Percentiles rank a stretch among this genome's conserved stretches.
phyloP scores from a whole-genome alignment of 1,140 invertebrate species.

The Andricus grossulariae region DNA sequence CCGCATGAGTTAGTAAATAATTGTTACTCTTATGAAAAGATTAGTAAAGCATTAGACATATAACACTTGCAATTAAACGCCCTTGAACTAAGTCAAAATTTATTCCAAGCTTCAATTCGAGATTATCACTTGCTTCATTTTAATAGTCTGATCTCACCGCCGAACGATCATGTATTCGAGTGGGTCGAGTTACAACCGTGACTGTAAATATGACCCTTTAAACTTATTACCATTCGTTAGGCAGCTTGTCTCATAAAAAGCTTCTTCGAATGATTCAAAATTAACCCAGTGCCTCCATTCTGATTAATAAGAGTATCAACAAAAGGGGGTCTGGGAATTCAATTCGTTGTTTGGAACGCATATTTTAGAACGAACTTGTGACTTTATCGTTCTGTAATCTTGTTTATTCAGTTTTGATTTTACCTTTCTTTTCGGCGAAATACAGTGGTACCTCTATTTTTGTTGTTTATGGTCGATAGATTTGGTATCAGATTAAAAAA shows the following conservation, averaged over 20 bases:
- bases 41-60: too few species aligned
- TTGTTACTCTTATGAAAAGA: too few species aligned
- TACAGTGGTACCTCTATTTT: too few species aligned
- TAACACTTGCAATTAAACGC: not conserved
- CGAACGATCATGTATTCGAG: conserved; percentile 8
- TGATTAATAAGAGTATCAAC: conserved; percentile 14
- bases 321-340: not conserved
- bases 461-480: too few species aligned
- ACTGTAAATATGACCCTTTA: conserved; percentile 25
- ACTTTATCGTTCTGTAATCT: not conserved
- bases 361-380: not conserved
- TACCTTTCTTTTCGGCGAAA: too few species aligned
- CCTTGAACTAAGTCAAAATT: conserved; percentile 5
- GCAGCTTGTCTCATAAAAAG: not conserved
- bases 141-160: conserved; percentile 24
- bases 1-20: too few species aligned
- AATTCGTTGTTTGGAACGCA: not conserved
- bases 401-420: too few species aligned
- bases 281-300: conserved; percentile 1
- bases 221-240: conserved; percentile 16
- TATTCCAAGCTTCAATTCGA: conserved; percentile 10
- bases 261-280: conserved; percentile 21
- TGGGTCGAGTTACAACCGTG: conserved; percentile 19
- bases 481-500: too few species aligned
- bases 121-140: conserved; percentile 22